Evolutionary conservation across 2,888 invertebrate genomes (phyloP).

Genomic region (Nemoura dubitans): DNA sequence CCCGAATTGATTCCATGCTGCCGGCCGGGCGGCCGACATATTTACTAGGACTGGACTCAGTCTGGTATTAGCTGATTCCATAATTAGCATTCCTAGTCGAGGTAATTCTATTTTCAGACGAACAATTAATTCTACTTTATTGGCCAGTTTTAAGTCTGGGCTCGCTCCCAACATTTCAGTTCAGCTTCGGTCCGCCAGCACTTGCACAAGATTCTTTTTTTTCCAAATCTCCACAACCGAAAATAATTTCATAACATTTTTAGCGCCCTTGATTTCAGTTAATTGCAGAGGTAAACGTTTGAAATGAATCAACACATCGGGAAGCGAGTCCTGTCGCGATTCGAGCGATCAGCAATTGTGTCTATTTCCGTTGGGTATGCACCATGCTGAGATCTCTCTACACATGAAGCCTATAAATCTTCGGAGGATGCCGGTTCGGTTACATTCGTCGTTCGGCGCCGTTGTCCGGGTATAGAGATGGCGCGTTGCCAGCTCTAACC

Average conservation of each 20-base stretch:
- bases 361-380: background rate
- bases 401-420: slow-evolving; percentile 25
- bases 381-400: background rate
- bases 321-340: background rate
- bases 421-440: slow-evolving; percentile 9
- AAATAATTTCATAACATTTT: slow-evolving; percentile 22
- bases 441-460: background rate
- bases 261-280: background rate
- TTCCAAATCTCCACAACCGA: background rate
- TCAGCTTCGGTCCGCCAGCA: slow-evolving; percentile 1
- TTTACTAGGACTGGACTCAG: slow-evolving; percentile 36
- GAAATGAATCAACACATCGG: background rate
- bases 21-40: slow-evolving; percentile 29
- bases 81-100: slow-evolving; percentile 42
- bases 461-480: slow-evolving; percentile 26
- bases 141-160: slow-evolving; percentile 43
- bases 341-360: background rate
- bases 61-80: slow-evolving; percentile 40
- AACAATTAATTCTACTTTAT: slow-evolving; percentile 43
- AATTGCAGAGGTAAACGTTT: background rate
- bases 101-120: slow-evolving; percentile 40
- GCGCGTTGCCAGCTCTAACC: slow-evolving; percentile 21
- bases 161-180: slow-evolving; percentile 20
- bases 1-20: background rate
- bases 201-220: background rate